Evolutionary conservation across 2,888 invertebrate species (phyloP), one percentile per base, ranked within the genome.

Genomic region (Epinotia bilunana): DNA sequence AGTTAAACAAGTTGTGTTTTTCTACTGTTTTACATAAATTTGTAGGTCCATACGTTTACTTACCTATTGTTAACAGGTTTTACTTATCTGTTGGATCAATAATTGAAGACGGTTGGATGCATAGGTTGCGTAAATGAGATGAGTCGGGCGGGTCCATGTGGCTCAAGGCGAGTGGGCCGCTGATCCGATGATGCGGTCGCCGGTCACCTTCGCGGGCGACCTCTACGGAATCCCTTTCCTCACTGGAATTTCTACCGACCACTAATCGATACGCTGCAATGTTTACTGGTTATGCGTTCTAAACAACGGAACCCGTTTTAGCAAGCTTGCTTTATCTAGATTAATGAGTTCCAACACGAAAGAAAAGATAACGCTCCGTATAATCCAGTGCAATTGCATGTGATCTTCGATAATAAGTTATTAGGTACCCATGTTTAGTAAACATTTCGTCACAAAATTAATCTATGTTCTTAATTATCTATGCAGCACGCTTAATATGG

Each of bases 121-220:
- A 71, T 49, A 28, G 39, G 18, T 72, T 75, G 71, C 75, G 65
- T 60, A 75, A 75, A 39, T 55, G 57, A 78, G 83, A 87, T 85
- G 85, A 84, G 81, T 80, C 80, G 74, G 73, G 72, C 73, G 65
- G 79, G 79, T 82, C 80, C 86, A 91, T 90, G 84, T 90, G 85
- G 92, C 90, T 90, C 92, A 92, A 92, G 92, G 91, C 84, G 78
- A 90, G 85, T 88, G 80, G 83, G 86, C 80, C 81, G 80, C 83
- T 55, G 72, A 33, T 58, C 53, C 81, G 87, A 88, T 87, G 87
- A 83, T 88, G 87, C 83, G 85, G 87, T 89, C 87, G 88, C 90
- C 91, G 85, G 87, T 89, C 87, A 88, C 90, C 91, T 91, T 91
- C 91, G 81, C 78, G 76, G 75, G 73, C 87, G 90, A 91, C 92